Percentiles rank a stretch among this genome's conserved stretches.
Conservation (phyloP, 2,888 invertebrate genomes). For the Iselma pallidipennis region DNA sequence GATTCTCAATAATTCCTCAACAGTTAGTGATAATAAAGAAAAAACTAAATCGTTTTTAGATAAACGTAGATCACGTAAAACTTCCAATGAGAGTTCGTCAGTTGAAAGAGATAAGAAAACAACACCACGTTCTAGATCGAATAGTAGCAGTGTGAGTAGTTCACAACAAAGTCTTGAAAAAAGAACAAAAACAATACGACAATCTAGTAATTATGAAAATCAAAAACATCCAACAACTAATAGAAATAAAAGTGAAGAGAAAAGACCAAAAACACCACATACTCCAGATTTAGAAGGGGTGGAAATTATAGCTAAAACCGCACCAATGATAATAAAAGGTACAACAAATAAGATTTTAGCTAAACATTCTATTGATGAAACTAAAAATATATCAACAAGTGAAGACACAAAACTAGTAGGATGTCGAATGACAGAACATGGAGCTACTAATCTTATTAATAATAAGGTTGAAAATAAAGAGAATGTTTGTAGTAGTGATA, state of each 20-base stretch:
- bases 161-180: neutral
- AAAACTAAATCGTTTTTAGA: conserved; percentile 17
- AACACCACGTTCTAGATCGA: neutral
- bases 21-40: conserved; percentile 2
- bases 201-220: neutral
- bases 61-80: conserved; percentile 18
- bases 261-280: neutral
- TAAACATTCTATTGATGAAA: neutral
- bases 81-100: neutral
- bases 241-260: neutral
- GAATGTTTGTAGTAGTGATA: too few species aligned
- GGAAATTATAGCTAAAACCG: neutral
- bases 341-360: neutral
- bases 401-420: neutral
- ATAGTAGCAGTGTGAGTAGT: neutral
- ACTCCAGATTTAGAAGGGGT: neutral
- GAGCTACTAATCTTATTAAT: too few species aligned
- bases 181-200: neutral
- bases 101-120: neutral
- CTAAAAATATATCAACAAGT: neutral
- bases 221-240: neutral
- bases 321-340: neutral
- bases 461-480: too few species aligned
- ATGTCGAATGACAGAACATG: neutral
- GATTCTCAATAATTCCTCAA: conserved; percentile 2